Percentiles rank a stretch among this genome's conserved stretches.
Conservation (phyloP, 2,797 vertebrate species). For the Champsocephalus gunnari region DNA sequence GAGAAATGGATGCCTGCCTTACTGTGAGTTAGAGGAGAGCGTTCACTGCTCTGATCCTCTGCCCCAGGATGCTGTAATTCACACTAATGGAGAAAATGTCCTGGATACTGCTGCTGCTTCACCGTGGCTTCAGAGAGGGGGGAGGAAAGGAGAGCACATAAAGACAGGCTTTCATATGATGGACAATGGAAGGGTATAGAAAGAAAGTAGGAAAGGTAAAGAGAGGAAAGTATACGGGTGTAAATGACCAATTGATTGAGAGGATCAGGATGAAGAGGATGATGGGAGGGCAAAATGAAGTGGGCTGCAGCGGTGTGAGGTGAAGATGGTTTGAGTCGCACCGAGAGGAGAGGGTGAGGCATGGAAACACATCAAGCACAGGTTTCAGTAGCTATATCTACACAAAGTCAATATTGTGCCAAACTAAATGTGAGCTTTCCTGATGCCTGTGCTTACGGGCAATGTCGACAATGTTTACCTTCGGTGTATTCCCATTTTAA, state of each 20-base stretch:
- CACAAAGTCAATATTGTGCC: too few relatives aligned
- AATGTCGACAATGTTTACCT: too few relatives aligned
- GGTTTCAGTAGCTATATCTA: too few relatives aligned
- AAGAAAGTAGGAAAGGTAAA: not conserved
- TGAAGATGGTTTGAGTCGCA: not conserved
- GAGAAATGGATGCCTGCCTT: conserved; percentile 45
- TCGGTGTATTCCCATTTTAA: too few relatives aligned
- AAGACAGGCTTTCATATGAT: not conserved
- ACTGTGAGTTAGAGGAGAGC: conserved; percentile 48
- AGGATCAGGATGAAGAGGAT: not conserved
- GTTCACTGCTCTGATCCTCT: conserved; percentile 46
- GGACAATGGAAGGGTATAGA: not conserved
- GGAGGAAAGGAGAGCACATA: not conserved
- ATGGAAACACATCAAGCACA: too few relatives aligned
- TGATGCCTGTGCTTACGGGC: too few relatives aligned
- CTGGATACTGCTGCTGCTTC: conserved; percentile 7
- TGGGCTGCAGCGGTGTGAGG: not conserved
- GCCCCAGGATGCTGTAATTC: conserved; percentile 54
- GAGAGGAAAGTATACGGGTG: not conserved
- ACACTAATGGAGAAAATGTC: conserved; percentile 55
- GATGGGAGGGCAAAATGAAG: not conserved
- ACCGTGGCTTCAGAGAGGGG: not conserved
- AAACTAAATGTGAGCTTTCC: too few relatives aligned
- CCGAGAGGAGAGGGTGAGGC: too few relatives aligned
- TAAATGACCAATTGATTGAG: too few relatives aligned